Evolutionary conservation across 1,140 invertebrate species (phyloP).

Genomic region (Pseudomyrmex dendroicus): DNA sequence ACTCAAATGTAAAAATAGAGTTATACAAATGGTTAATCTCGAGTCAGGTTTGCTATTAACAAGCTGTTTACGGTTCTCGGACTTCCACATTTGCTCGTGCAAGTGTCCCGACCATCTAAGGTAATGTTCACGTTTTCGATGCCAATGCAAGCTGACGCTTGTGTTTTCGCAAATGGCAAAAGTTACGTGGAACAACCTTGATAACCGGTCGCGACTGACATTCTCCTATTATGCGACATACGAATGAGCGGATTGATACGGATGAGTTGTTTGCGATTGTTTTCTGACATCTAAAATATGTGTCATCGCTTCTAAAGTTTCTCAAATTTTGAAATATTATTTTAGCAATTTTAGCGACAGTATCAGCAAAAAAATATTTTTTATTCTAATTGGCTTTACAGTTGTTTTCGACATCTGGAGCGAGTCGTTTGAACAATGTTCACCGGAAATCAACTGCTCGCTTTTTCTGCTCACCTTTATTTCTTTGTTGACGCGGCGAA

Average conservation of each 20-base stretch:
- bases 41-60: constrained; percentile 2
- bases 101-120: constrained; percentile 23
- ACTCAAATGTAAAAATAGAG: constrained; percentile 6
- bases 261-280: constrained; percentile 43
- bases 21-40: constrained; percentile 11
- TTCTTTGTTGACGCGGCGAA: neutral
- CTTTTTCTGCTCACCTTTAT: neutral
- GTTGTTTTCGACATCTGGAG: neutral
- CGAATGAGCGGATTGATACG: constrained; percentile 9
- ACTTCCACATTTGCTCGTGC: neutral
- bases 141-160: constrained; percentile 55
- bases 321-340: neutral
- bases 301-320: constrained; percentile 26
- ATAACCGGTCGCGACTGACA: constrained; percentile 32
- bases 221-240: constrained; percentile 32
- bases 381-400: neutral
- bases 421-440: constrained; percentile 3
- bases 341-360: neutral
- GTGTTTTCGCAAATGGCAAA: constrained; percentile 46
- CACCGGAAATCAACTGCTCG: constrained; percentile 25
- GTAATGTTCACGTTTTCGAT: constrained; percentile 40
- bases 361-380: neutral
- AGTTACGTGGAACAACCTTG: constrained; percentile 34
- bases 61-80: constrained; percentile 15
- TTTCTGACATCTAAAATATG: constrained; percentile 14